phyloP scores from a whole-genome alignment of 2,888 invertebrate genomes.

The Drosophila borborema region DNA sequence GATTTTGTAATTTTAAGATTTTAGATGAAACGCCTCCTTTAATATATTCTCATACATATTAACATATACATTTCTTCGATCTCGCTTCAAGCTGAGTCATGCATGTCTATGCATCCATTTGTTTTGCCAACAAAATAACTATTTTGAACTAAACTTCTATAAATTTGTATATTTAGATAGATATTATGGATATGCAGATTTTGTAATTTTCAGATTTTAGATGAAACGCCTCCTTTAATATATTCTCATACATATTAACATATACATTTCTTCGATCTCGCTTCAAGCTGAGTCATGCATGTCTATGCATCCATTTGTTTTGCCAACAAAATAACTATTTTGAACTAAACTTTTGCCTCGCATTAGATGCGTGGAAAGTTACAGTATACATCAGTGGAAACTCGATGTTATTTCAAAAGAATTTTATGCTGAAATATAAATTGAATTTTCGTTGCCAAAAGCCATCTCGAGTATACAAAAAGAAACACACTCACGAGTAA shows the following conservation, averaged over 20 bases:
- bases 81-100: not conserved
- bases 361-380: slow-evolving; percentile 12
- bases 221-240: too few species aligned
- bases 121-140: slow-evolving; percentile 13
- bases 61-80: not conserved
- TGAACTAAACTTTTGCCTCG: slow-evolving; percentile 1
- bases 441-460: slow-evolving; percentile 61
- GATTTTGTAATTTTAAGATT: too few species aligned
- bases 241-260: not conserved
- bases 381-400: slow-evolving; percentile 4
- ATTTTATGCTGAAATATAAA: slow-evolving; percentile 49
- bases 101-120: slow-evolving; percentile 1
- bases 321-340: slow-evolving; percentile 17
- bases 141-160: slow-evolving; percentile 5
- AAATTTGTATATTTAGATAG: too few species aligned
- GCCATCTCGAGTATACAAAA: slow-evolving; percentile 43
- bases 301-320: slow-evolving; percentile 4
- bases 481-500: slow-evolving; percentile 45
- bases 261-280: not conserved
- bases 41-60: not conserved
- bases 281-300: not conserved
- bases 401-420: slow-evolving; percentile 53
- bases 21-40: too few species aligned
- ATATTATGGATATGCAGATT: too few species aligned
- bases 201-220: too few species aligned